phyloP scores from a whole-genome alignment of 2,888 invertebrate species.

The Leptura quadrifasciata region DNA sequence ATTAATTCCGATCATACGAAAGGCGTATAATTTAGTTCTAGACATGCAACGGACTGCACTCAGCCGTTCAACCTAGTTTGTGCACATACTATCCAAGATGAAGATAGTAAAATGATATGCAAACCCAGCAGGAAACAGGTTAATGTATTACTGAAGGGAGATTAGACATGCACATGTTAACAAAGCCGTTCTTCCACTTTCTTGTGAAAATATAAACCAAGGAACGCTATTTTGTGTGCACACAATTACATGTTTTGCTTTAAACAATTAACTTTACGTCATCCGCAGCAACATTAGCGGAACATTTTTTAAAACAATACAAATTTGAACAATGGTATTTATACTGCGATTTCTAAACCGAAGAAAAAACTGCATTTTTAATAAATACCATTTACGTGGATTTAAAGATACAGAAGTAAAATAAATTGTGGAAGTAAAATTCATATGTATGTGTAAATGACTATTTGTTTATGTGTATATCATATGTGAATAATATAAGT shows the following conservation, averaged over 20 bases:
- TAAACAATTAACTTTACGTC: slow-evolving; percentile 21
- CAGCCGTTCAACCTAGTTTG: slow-evolving; percentile 45
- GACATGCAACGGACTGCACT: slow-evolving; percentile 23
- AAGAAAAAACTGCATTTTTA: neutral
- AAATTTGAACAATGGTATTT: slow-evolving; percentile 19
- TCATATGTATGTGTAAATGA: neutral
- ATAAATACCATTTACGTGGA: slow-evolving; percentile 8
- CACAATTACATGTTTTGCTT: slow-evolving; percentile 11
- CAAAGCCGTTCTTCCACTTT: slow-evolving; percentile 33
- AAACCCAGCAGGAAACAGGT: slow-evolving; percentile 30
- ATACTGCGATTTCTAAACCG: slow-evolving; percentile 14
- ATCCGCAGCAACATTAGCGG: neutral
- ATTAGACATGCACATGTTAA: slow-evolving; percentile 27
- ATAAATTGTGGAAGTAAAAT: neutral
- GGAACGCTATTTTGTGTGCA: neutral
- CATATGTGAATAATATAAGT: no score
- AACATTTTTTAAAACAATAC: slow-evolving; percentile 17
- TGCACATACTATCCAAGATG: slow-evolving; percentile 6
- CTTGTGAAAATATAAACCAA: slow-evolving; percentile 16
- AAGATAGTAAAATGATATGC: slow-evolving; percentile 2
- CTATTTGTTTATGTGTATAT: no score
- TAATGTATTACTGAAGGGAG: slow-evolving; percentile 29
- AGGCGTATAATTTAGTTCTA: neutral
- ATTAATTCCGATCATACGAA: slow-evolving; percentile 10
- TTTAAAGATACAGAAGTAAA: neutral